Percentiles rank a stretch among this genome's conserved stretches.
Evolutionary conservation across 2,888 invertebrate genomes (phyloP).

Genomic region (Meta bourneti): DNA sequence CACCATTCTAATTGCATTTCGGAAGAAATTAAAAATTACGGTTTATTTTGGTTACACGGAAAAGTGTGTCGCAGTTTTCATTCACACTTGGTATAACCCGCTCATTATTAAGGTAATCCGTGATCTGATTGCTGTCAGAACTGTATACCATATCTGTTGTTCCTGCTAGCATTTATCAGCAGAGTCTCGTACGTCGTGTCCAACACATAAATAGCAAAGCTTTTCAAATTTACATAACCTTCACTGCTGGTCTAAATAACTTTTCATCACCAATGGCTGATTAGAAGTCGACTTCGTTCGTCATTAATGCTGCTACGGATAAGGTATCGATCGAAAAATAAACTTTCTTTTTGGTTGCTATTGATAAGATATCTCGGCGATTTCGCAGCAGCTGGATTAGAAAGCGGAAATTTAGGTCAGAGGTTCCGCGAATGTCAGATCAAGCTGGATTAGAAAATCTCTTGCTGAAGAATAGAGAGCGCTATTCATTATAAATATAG

Average conservation of each 20-base stretch:
- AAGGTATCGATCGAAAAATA: conserved; percentile 36
- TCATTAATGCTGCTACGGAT: conserved; percentile 16
- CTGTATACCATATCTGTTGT: conserved; percentile 4
- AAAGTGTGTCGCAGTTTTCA: neutral
- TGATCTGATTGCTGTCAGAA: neutral
- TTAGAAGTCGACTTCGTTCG: conserved; percentile 40
- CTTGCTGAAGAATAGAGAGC: too few relatives aligned
- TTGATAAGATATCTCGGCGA: neutral
- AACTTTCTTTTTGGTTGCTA: conserved; percentile 7
- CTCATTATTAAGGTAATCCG: conserved; percentile 11
- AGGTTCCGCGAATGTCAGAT: neutral
- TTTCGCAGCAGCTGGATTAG: neutral
- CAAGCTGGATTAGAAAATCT: neutral
- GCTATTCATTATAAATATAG: neutral
- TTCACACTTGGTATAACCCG: neutral
- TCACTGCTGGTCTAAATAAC: conserved; percentile 37
- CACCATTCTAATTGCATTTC: neutral
- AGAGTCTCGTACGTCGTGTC: conserved; percentile 10
- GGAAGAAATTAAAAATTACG: neutral
- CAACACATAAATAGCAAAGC: conserved; percentile 19
- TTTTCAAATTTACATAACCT: conserved; percentile 52
- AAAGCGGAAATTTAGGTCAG: conserved; percentile 16
- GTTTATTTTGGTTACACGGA: neutral
- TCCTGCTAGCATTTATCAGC: neutral
- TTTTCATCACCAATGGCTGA: conserved; percentile 33